Evolutionary conservation across 2,888 invertebrate genomes (phyloP).

Genomic region (Heteromurus nitidus): DNA sequence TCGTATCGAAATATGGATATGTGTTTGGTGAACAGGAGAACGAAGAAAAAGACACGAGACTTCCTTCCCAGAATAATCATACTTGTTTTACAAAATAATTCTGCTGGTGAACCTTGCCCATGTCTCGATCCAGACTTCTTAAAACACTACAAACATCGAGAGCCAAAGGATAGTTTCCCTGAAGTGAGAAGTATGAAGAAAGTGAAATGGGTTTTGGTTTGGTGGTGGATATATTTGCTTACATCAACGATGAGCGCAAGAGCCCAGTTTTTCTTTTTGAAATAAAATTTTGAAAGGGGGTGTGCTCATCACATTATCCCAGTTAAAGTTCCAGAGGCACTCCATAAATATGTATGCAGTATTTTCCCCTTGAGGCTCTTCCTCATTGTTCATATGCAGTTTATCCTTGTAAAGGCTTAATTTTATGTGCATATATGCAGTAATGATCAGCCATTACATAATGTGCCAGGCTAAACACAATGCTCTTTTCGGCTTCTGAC

Average conservation of each 20-base stretch:
- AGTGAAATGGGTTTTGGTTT: not conserved
- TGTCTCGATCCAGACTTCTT: no score
- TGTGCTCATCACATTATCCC: constrained; percentile 29
- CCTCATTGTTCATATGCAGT: constrained; percentile 24
- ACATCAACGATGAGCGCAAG: not conserved
- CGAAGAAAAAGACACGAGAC: no score
- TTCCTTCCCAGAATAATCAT: no score
- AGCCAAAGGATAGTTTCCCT: no score
- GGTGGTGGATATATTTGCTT: not conserved
- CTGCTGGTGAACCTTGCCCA: no score
- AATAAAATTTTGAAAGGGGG: constrained; percentile 31
- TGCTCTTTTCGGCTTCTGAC: constrained; percentile 28
- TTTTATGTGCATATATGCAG: constrained; percentile 19
- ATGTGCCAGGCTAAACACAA: constrained; percentile 3
- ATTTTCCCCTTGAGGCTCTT: no score
- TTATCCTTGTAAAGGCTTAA: constrained; percentile 11
- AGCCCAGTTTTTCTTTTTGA: not conserved
- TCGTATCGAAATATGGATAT: no score
- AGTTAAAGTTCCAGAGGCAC: constrained; percentile 2
- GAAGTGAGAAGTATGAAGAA: not conserved
- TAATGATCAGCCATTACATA: constrained; percentile 29
- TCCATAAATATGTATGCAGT: no score
- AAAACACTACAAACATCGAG: no score
- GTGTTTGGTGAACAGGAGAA: no score
- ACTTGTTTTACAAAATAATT: no score